phyloP scores from a whole-genome alignment of 2,888 invertebrate genomes.

The Patella pellucida region DNA sequence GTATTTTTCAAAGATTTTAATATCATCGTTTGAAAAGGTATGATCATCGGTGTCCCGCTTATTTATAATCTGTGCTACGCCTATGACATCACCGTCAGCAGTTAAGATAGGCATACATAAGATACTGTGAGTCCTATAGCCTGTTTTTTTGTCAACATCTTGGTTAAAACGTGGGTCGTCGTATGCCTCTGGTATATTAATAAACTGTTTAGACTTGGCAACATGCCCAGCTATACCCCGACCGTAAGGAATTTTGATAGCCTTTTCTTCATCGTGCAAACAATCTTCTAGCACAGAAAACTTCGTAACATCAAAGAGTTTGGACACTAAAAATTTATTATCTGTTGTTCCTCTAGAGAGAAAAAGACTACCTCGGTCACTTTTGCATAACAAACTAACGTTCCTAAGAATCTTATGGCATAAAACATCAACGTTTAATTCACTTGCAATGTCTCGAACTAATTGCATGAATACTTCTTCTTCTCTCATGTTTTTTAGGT shows the following conservation, averaged over 20 bases:
- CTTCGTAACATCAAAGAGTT: conserved; percentile 92
- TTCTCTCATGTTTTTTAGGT: conserved; percentile 32
- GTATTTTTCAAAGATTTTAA: conserved; percentile 91
- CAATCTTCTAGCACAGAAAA: conserved; percentile 77
- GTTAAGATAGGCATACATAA: conserved; percentile 95
- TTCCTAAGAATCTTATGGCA: conserved; percentile 96
- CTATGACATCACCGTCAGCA: conserved; percentile 94
- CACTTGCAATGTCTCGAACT: conserved; percentile 93
- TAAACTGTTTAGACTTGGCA: conserved; percentile 87
- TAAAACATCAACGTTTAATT: conserved; percentile 92
- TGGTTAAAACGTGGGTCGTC: conserved; percentile 92
- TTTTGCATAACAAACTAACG: conserved; percentile 89
- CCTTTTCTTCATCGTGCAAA: conserved; percentile 36
- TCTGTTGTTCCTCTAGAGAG: conserved; percentile 85
- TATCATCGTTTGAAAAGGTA: conserved; percentile 89
- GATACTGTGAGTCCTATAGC: conserved; percentile 89
- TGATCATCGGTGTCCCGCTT: conserved; percentile 83
- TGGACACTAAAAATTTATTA: conserved; percentile 85
- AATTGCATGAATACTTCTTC: conserved; percentile 95
- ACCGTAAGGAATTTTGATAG: conserved; percentile 83
- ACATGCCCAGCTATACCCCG: conserved; percentile 93
- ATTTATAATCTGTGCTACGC: conserved; percentile 97
- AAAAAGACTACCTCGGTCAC: conserved; percentile 88
- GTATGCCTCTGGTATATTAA: conserved; percentile 93
- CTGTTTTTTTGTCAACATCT: conserved; percentile 89